These are phyloP conservation scores for Hippocampus mohnikei DNA, from an alignment of 2,113 vertebrate species.

Conservation along the genomic window DNA sequence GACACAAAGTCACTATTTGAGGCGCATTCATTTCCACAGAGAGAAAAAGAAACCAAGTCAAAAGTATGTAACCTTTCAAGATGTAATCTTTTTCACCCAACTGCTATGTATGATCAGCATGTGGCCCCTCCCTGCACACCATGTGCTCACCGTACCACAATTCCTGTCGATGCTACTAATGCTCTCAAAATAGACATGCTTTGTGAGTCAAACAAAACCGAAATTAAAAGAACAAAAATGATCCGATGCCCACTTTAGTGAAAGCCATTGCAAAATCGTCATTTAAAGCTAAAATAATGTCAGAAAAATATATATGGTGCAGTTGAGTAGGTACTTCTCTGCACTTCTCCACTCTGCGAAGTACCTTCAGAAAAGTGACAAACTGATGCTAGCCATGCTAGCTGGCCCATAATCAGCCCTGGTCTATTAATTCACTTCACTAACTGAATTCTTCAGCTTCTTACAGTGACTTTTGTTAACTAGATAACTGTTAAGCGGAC, in stretches of 20 bases:
- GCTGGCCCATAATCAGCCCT: not conserved
- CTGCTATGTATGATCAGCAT: constrained; percentile 11
- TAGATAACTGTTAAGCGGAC: no score
- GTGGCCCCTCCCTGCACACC: constrained; percentile 7
- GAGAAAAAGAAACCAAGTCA: constrained; percentile 14
- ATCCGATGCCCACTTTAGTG: not conserved
- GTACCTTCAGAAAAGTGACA: not conserved
- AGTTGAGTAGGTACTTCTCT: no score
- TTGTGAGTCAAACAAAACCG: not conserved
- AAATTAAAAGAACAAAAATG: not conserved
- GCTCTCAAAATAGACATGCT: constrained; percentile 41
- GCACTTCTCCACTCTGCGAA: no score
- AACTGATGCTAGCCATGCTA: not conserved
- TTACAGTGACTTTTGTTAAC: not conserved
- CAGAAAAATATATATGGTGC: no score
- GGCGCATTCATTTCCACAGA: constrained; percentile 7
- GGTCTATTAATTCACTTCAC: not conserved
- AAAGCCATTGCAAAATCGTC: not conserved
- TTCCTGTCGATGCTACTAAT: constrained; percentile 26
- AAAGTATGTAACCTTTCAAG: constrained; percentile 10
- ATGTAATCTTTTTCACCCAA: constrained; percentile 11
- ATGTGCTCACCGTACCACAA: constrained; percentile 19
- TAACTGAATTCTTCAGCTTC: not conserved
- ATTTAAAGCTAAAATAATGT: no score
- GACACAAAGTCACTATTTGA: constrained; percentile 49